These are phyloP conservation scores for Sylvia atricapilla DNA, from an alignment of 2,113 vertebrate genomes.

Conservation along the genomic window DNA sequence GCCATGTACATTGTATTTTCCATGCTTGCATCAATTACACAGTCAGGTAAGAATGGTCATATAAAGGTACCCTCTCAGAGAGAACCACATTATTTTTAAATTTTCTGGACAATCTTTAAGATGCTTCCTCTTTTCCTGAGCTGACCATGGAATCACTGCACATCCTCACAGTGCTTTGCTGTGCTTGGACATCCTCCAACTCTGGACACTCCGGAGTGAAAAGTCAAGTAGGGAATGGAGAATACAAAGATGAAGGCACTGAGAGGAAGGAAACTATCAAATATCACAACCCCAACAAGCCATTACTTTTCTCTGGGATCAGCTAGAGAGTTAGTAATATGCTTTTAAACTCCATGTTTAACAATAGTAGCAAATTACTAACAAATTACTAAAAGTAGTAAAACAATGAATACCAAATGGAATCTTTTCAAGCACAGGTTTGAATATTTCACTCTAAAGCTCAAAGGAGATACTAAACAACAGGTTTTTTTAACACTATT, in stretches of 20 bases:
- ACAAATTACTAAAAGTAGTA: not conserved
- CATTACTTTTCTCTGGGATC: slow-evolving; percentile 8
- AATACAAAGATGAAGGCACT: slow-evolving; percentile 11
- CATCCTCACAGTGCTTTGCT: not conserved
- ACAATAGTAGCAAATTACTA: not conserved
- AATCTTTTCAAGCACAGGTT: not conserved
- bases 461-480: not conserved
- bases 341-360: not conserved
- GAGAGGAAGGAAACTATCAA: slow-evolving; percentile 58
- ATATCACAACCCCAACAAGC: slow-evolving; percentile 10
- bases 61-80: not conserved
- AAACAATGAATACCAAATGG: not conserved
- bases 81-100: not conserved
- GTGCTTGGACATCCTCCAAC: slow-evolving; percentile 33
- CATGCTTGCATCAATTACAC: not conserved
- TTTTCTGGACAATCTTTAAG: not conserved
- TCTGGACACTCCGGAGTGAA: not conserved
- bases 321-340: not conserved
- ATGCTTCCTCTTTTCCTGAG: not conserved
- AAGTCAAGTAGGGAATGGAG: slow-evolving; percentile 28
- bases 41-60: not conserved
- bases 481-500: not conserved
- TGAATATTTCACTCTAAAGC: not conserved
- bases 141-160: not conserved
- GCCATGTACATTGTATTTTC: not conserved